phyloP scores from a whole-genome alignment of 2,113 vertebrate genomes.

The Heteronetta atricapilla region DNA sequence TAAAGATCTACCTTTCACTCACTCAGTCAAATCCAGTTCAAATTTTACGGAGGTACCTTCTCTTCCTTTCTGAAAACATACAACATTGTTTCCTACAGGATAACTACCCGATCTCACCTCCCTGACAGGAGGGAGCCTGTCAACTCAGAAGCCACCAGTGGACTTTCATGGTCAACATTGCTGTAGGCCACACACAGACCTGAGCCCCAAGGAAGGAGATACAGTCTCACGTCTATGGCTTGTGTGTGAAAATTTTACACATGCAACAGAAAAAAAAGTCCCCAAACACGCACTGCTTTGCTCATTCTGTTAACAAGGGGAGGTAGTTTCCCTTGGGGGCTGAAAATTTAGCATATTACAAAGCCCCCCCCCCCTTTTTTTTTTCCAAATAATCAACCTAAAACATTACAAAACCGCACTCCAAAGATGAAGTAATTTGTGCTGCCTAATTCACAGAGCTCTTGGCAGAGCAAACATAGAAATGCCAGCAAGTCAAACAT shows the following conservation, averaged over 20 bases:
- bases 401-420: background rate
- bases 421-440: background rate
- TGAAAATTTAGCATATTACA: background rate
- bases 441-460: background rate
- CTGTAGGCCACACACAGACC: background rate
- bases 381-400: background rate
- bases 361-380: background rate
- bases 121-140: background rate
- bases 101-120: background rate
- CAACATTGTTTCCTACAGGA: background rate
- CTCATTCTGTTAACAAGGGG: background rate
- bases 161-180: background rate
- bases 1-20: background rate
- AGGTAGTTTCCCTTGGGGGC: background rate
- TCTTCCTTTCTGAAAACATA: background rate
- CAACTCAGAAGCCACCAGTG: background rate
- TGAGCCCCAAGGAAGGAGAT: background rate
- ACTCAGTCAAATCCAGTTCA: background rate
- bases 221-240: background rate
- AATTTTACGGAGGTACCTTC: background rate
- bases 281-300: background rate
- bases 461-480: background rate
- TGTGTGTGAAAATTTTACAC: background rate
- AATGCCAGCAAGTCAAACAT: background rate
- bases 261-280: fast-evolving